phyloP scores from a whole-genome alignment of 2,797 vertebrate species.

The Poeciliopsis turneri region DNA sequence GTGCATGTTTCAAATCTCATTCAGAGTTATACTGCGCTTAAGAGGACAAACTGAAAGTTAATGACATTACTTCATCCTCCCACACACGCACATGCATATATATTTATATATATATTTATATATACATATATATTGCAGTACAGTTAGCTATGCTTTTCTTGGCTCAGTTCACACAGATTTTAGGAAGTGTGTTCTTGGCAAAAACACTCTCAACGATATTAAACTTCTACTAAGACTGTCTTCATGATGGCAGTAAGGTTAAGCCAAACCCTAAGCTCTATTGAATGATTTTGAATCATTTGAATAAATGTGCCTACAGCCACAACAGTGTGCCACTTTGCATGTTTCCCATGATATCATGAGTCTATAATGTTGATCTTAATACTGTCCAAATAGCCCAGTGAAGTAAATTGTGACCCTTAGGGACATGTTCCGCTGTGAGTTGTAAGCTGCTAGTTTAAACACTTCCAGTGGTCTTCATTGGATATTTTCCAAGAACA shows the following conservation, averaged over 20 bases:
- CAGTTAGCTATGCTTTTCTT: constrained; percentile 63
- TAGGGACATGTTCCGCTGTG: constrained; percentile 32
- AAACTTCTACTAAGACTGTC: constrained; percentile 44
- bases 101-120: too few relatives aligned
- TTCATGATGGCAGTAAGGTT: constrained; percentile 38
- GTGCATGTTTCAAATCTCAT: constrained; percentile 13
- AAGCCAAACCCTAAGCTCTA: constrained; percentile 26
- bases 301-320: constrained; percentile 13
- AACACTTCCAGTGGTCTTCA: constrained; percentile 53
- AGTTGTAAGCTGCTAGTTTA: constrained; percentile 38
- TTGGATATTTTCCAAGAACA: constrained; percentile 46
- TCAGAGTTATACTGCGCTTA: constrained; percentile 35
- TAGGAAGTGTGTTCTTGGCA: constrained; percentile 57
- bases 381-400: constrained; percentile 52
- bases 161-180: constrained; percentile 52
- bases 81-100: constrained; percentile 9
- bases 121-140: constrained; percentile 26
- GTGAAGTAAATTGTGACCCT: constrained; percentile 33
- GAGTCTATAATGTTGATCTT: constrained; percentile 40
- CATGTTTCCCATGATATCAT: constrained; percentile 65
- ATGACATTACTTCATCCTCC: constrained; percentile 49
- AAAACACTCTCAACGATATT: constrained; percentile 51
- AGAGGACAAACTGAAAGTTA: constrained; percentile 47
- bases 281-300: constrained; percentile 17
- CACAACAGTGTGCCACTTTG: constrained; percentile 36